Percentiles rank a stretch among this genome's conserved stretches.
These are phyloP conservation scores for Auanema sp. DNA, from an alignment of 2,888 invertebrate species.

Conservation along the genomic window DNA sequence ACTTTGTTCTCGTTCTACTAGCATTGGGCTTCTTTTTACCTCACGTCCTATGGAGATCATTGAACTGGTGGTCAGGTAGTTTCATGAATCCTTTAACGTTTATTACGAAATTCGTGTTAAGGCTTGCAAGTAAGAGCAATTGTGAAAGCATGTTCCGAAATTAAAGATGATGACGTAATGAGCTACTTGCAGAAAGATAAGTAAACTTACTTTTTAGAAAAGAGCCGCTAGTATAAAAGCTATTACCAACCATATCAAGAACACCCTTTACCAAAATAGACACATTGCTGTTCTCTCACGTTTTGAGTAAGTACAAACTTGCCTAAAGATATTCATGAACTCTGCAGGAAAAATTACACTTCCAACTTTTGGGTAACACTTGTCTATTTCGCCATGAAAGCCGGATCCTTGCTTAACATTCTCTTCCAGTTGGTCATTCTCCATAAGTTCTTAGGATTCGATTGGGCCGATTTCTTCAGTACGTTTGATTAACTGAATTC, in stretches of 20 bases:
- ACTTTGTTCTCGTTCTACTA: conserved; percentile 60
- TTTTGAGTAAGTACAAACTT: not conserved
- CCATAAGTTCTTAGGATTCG: conserved; percentile 56
- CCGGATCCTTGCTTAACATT: conserved; percentile 57
- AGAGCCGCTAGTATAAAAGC: conserved; percentile 21
- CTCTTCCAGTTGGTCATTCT: conserved; percentile 53
- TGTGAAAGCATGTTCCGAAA: conserved; percentile 13
- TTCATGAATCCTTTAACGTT: not conserved
- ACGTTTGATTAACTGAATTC: conserved; percentile 12
- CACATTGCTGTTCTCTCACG: not conserved
- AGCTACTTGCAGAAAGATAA: too few relatives aligned
- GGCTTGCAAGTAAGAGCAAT: not conserved
- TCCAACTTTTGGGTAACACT: conserved; percentile 25
- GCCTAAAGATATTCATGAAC: not conserved
- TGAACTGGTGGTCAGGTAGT: conserved; percentile 61
- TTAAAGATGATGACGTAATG: conserved; percentile 5
- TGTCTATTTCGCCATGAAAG: conserved; percentile 59
- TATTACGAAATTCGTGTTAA: too few relatives aligned
- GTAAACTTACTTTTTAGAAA: too few relatives aligned
- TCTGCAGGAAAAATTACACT: not conserved
- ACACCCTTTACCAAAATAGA: not conserved
- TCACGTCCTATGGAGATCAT: conserved; percentile 59
- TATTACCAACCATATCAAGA: conserved; percentile 32
- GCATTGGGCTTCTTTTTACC: conserved; percentile 61
- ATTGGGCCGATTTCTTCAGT: conserved; percentile 35